Conservation (phyloP, 2,113 vertebrate genomes). For the Sclerurus mexicanus region DNA sequence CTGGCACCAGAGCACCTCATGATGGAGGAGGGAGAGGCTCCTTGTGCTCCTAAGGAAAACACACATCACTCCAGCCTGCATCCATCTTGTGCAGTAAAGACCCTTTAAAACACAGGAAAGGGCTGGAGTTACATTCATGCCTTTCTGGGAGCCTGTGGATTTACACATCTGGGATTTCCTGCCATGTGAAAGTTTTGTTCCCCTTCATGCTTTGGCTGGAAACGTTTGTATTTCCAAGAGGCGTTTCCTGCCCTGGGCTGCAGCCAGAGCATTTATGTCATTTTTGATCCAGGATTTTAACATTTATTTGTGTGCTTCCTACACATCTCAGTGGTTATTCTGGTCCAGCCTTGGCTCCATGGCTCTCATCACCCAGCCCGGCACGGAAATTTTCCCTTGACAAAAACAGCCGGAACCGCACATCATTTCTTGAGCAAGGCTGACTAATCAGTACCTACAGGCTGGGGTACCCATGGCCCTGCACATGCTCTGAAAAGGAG, state of each 20-base stretch:
- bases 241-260: constrained; percentile 43
- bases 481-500: background rate
- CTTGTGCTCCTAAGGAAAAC: background rate
- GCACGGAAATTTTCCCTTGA: background rate
- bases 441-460: background rate
- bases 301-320: background rate
- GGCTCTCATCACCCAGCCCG: background rate
- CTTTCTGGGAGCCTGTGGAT: constrained; percentile 31
- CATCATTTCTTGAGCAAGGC: background rate
- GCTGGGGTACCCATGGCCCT: background rate
- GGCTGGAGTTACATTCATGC: background rate
- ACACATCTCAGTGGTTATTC: background rate
- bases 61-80: background rate
- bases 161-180: constrained; percentile 61
- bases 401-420: background rate
- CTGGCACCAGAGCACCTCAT: accelerated
- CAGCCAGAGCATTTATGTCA: constrained; percentile 8
- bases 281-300: background rate
- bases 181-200: constrained; percentile 27
- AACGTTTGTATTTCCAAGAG: constrained; percentile 56
- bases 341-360: background rate
- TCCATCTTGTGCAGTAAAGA: background rate
- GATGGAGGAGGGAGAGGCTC: background rate
- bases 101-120: background rate
- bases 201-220: constrained; percentile 18